Evolutionary conservation across 2,888 invertebrate genomes (phyloP).

Genomic region (Hecatera dysodea): DNA sequence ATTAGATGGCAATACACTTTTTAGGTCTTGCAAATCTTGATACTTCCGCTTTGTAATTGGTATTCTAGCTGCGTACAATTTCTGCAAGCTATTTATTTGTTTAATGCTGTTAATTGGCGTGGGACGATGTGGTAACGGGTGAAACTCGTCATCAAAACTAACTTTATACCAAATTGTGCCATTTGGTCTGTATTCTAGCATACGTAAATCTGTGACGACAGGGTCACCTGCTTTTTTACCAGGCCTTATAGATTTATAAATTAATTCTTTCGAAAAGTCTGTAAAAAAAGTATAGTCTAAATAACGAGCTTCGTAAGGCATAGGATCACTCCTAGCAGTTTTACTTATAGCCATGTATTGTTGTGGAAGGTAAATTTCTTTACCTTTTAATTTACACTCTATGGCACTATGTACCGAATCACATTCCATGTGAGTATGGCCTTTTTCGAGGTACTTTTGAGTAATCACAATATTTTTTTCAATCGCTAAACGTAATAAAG

Average conservation of each 20-base stretch:
- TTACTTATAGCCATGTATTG: slow-evolving; percentile 54
- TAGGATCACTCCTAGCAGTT: slow-evolving; percentile 51
- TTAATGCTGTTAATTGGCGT: slow-evolving; percentile 46
- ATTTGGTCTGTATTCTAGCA: neutral
- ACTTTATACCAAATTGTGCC: slow-evolving; percentile 3
- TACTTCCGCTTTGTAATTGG: slow-evolving; percentile 58
- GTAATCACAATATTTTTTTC: too few species aligned
- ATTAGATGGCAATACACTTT: slow-evolving; percentile 59
- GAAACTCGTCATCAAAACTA: neutral
- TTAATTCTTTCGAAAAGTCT: slow-evolving; percentile 49
- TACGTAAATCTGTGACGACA: neutral
- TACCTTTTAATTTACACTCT: slow-evolving; percentile 49
- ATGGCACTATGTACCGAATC: too few species aligned
- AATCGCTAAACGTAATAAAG: too few species aligned
- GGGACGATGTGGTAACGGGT: slow-evolving; percentile 4
- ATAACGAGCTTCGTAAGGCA: neutral
- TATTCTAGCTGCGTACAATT: slow-evolving; percentile 59
- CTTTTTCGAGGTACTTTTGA: too few species aligned
- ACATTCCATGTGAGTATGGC: too few species aligned
- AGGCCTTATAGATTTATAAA: slow-evolving; percentile 12
- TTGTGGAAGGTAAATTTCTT: slow-evolving; percentile 56
- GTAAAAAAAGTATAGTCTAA: slow-evolving; percentile 54
- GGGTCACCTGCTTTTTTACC: slow-evolving; percentile 4
- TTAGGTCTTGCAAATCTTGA: slow-evolving; percentile 64
- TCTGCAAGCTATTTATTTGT: slow-evolving; percentile 49